These are phyloP conservation scores for Sebastes hopkinsi DNA, from an alignment of 2,797 vertebrate species.

Conservation along the genomic window DNA sequence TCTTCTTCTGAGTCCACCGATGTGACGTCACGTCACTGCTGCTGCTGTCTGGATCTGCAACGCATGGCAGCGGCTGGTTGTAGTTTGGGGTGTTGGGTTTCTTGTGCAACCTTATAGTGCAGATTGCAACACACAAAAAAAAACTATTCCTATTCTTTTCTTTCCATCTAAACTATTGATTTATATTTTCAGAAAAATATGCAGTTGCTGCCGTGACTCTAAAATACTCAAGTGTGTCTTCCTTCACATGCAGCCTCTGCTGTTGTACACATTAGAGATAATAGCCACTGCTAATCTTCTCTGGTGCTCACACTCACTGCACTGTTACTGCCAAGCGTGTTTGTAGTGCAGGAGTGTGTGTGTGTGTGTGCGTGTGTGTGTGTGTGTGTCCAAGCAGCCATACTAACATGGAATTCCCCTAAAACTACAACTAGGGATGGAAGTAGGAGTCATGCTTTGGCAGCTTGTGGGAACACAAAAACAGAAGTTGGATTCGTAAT, in stretches of 20 bases:
- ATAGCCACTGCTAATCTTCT: constrained; percentile 63
- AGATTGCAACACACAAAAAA: not conserved
- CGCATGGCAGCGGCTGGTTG: not conserved
- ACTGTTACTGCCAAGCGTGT: constrained; percentile 50
- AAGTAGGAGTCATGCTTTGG: constrained; percentile 10
- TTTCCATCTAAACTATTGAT: not conserved
- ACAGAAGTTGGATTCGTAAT: not conserved
- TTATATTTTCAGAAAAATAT: not conserved
- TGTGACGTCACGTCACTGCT: not conserved
- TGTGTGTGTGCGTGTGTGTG: constrained; percentile 6
- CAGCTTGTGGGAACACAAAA: constrained; percentile 11
- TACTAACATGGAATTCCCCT: constrained; percentile 63
- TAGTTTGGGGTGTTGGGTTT: not conserved
- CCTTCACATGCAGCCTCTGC: constrained; percentile 6
- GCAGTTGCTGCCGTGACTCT: not conserved
- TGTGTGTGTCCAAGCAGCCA: not conserved
- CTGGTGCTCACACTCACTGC: constrained; percentile 54
- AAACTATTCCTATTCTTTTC: not conserved
- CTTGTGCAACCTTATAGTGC: not conserved
- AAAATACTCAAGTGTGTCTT: not conserved
- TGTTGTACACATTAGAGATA: constrained; percentile 42
- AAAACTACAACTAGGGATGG: constrained; percentile 37
- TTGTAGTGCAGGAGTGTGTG: constrained; percentile 32
- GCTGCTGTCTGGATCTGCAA: not conserved
- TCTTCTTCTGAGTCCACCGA: not conserved